Percentiles rank a stretch among this genome's conserved stretches.
Conservation (phyloP, 1,140 invertebrate species). For the Colletes latitarsis region DNA sequence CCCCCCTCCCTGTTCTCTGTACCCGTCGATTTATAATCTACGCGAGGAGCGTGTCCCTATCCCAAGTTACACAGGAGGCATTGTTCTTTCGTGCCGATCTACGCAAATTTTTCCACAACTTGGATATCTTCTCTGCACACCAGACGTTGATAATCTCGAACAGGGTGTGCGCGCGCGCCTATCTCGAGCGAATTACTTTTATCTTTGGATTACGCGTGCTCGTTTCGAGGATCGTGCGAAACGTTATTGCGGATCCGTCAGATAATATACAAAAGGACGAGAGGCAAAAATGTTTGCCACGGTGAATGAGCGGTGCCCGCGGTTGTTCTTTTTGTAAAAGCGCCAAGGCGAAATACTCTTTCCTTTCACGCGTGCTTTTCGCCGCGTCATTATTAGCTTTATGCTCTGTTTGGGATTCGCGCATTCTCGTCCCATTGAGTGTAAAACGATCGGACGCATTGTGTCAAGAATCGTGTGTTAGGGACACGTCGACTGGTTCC, state of each 20-base stretch:
- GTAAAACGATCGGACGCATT: constrained; percentile 57
- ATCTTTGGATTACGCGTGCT: neutral
- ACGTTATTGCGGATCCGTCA: neutral
- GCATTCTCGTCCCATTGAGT: constrained; percentile 38
- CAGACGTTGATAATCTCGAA: neutral
- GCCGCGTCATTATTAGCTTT: constrained; percentile 50
- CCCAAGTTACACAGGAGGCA: constrained; percentile 11
- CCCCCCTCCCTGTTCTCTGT: neutral
- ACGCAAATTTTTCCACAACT: constrained; percentile 22
- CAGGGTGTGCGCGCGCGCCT: too few species aligned
- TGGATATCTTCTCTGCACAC: neutral
- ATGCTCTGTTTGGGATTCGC: constrained; percentile 46
- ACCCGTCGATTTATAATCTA: constrained; percentile 36
- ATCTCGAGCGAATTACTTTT: neutral
- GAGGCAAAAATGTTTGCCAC: neutral
- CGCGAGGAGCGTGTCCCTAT: constrained; percentile 14
- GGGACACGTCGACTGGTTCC: constrained; percentile 56
- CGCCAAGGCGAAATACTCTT: constrained; percentile 4
- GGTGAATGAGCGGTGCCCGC: constrained; percentile 2
- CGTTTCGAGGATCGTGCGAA: neutral
- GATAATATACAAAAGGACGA: neutral
- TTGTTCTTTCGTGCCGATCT: constrained; percentile 21
- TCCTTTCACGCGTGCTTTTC: constrained; percentile 23
- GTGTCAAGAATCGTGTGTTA: constrained; percentile 52
- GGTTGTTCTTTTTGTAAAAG: constrained; percentile 17